Conservation (phyloP, 2,888 invertebrate genomes). For the Zonitis immaculata region DNA sequence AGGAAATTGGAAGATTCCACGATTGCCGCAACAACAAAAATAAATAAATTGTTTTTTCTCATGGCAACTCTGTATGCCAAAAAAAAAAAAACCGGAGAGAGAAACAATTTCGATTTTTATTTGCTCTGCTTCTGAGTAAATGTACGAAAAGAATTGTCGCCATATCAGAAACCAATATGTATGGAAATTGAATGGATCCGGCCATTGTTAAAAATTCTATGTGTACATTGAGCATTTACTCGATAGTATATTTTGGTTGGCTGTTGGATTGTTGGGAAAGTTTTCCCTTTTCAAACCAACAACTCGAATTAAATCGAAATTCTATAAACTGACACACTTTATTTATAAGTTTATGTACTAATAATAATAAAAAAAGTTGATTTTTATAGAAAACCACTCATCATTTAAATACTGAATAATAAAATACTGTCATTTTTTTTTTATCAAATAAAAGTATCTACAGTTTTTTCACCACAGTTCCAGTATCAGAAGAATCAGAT, state of each 20-base stretch:
- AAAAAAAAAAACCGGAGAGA: too few relatives aligned
- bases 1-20: too few relatives aligned
- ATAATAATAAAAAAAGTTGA: neutral
- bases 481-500: conserved; percentile 47
- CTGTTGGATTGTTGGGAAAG: too few relatives aligned
- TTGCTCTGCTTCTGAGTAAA: too few relatives aligned
- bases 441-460: conserved; percentile 21
- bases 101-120: too few relatives aligned
- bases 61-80: too few relatives aligned
- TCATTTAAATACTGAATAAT: conserved; percentile 22
- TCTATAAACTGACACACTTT: neutral
- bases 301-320: too few relatives aligned
- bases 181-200: conserved; percentile 38
- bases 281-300: too few relatives aligned
- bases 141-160: too few relatives aligned
- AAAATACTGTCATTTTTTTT: conserved; percentile 23
- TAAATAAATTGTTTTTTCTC: too few relatives aligned
- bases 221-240: conserved; percentile 23
- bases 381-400: neutral
- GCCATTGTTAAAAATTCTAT: conserved; percentile 23
- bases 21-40: too few relatives aligned
- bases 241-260: too few relatives aligned
- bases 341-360: neutral
- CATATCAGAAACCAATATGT: conserved; percentile 43
- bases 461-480: conserved; percentile 45